Conservation (phyloP, 2,113 vertebrate genomes). For the Labeo catla region DNA sequence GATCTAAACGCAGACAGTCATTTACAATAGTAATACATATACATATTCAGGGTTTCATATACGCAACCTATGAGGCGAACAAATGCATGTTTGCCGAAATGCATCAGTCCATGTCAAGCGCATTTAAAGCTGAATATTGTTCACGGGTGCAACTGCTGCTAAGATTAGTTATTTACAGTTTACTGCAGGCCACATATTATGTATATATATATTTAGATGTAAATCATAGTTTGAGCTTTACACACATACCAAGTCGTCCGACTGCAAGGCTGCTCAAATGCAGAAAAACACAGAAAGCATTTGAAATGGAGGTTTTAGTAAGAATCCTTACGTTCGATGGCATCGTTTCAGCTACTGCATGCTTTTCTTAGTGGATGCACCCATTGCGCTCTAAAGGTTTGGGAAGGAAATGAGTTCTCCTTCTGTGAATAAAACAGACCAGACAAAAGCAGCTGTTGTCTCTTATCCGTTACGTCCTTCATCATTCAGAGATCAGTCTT, state of each 20-base stretch:
- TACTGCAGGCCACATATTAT: background rate
- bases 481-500: conserved; percentile 13
- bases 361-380: background rate
- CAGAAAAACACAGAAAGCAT: background rate
- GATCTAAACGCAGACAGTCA: conserved; percentile 50
- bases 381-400: background rate
- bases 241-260: background rate
- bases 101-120: background rate
- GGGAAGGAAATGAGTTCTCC: background rate
- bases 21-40: conserved; percentile 66
- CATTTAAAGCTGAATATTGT: conserved; percentile 23
- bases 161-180: background rate
- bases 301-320: conserved; percentile 13
- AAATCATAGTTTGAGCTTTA: conserved; percentile 4
- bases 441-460: background rate
- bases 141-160: background rate
- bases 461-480: conserved; percentile 16
- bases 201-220: background rate
- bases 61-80: conserved; percentile 53
- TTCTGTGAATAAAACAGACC: background rate
- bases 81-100: background rate
- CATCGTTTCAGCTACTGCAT: background rate
- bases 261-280: background rate
- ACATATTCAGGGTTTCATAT: conserved; percentile 58
- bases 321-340: background rate